Evolutionary conservation across 2,888 invertebrate genomes (phyloP), one percentile per base, ranked within the genome.

Genomic region (Chaetogeoica ovagalla): DNA sequence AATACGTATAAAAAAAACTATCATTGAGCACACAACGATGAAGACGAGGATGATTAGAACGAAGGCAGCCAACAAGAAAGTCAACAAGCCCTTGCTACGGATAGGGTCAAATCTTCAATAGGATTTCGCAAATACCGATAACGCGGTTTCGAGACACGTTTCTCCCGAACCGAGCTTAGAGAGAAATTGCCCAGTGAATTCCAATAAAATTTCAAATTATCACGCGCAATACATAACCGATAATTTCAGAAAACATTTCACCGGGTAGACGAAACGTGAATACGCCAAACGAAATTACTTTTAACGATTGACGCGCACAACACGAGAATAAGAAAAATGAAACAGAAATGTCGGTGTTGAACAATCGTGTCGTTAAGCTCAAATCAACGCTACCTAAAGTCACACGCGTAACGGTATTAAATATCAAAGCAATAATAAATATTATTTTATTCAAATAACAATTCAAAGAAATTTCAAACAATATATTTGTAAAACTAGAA

Each of bases 71-170:
- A n/a, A n/a, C n/a, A n/a, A n/a, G n/a, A n/a, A n/a, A n/a, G 43
- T 43, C 43, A 43, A 9, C 43, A 7, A 43, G 13, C 15, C 19
- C 2, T 43, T 23, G 39, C 13, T 48, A 19, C 9, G 17, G 48
- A 23, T 6, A 15, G 60, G 48, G 6, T 48, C 4, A 62, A 73
- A 73, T 73, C 72, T 48, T 48, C 62, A 37, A 52, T 73, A n/a
- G 73, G 73, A 63, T 73, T 63, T 63, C 52, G 19, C 63, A 63
- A 73, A 63, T 6, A 21, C 63, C 1, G 73, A 37, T 37, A 63
- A 63, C 62, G 37, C 21, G 30, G 21, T 52, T 48, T 21, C 5
- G 15, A 19, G n/a, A 63, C 73, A 63, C 73, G 73, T 73, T 37
- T 4, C 30, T 2, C 30, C 30, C 52, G 55, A n/a, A 8, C 4